A percentile compares a stretch with the other conserved stretches of the same genome.
Conservation (phyloP, 2,113 vertebrate genomes). For the Amphiprion ocellaris region DNA sequence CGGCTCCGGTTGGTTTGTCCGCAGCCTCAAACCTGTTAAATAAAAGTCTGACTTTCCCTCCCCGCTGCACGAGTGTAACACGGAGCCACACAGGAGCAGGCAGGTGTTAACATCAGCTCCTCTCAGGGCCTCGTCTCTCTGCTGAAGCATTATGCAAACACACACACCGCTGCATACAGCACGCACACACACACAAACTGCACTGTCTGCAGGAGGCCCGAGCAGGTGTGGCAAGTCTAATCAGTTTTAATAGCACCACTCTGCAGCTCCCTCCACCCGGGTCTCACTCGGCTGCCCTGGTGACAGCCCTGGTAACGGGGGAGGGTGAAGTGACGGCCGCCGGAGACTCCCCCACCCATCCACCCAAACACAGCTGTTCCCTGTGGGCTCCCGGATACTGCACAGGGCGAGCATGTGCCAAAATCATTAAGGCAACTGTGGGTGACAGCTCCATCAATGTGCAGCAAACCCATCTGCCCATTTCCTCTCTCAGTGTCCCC, state of each 20-base stretch:
- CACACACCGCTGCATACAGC: slow-evolving; percentile 1
- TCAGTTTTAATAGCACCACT: slow-evolving; percentile 75
- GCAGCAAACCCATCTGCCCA: slow-evolving; percentile 62
- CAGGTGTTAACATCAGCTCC: slow-evolving; percentile 57
- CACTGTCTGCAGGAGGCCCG: slow-evolving; percentile 13
- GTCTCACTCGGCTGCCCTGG: slow-evolving; percentile 68
- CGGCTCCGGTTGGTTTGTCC: slow-evolving; percentile 53
- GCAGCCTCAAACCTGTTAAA: slow-evolving; percentile 33
- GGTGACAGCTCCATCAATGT: slow-evolving; percentile 73
- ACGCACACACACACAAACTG: slow-evolving; percentile 3
- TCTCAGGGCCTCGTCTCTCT: slow-evolving; percentile 48
- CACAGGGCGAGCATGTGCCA: slow-evolving; percentile 68
- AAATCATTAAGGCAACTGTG: slow-evolving; percentile 78
- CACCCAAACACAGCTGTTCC: slow-evolving; percentile 79
- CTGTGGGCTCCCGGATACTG: slow-evolving; percentile 67
- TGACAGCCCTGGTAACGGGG: slow-evolving; percentile 72
- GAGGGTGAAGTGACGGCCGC: slow-evolving; percentile 48
- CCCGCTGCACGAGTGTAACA: slow-evolving; percentile 1
- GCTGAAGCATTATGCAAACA: slow-evolving; percentile 16
- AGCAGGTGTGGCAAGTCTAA: slow-evolving; percentile 80
- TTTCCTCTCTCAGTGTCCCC: slow-evolving; percentile 31
- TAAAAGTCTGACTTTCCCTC: slow-evolving; percentile 24
- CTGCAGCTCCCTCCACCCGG: slow-evolving; percentile 32
- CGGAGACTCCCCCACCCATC: slow-evolving; percentile 43
- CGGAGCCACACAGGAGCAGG: slow-evolving; percentile 41